Percentiles rank a stretch among this genome's conserved stretches.
Evolutionary conservation across 2,888 invertebrate species (phyloP).

Genomic region (Cephus nigrinus): DNA sequence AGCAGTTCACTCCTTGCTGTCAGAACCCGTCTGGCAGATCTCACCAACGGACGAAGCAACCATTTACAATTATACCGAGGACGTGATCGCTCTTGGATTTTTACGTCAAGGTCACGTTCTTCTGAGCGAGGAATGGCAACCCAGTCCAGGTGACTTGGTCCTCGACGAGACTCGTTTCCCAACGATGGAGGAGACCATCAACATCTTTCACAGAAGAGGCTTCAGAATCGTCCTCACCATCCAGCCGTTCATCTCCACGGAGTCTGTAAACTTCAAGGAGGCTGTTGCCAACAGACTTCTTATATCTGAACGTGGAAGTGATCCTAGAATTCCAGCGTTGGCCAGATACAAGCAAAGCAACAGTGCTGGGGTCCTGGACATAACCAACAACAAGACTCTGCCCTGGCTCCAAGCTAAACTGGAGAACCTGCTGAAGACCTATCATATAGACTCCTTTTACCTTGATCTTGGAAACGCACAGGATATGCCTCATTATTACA

Average conservation of each 20-base stretch:
- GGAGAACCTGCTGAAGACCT: constrained; percentile 76
- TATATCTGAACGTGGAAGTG: constrained; percentile 83
- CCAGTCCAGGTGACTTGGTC: constrained; percentile 84
- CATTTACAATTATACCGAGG: constrained; percentile 85
- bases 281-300: constrained; percentile 81
- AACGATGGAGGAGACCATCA: constrained; percentile 80
- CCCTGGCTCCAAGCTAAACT: constrained; percentile 85
- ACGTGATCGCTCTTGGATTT: constrained; percentile 82
- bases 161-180: constrained; percentile 85
- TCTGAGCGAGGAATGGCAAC: constrained; percentile 86
- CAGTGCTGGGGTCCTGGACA: constrained; percentile 87
- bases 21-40: constrained; percentile 90
- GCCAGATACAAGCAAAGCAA: constrained; percentile 84
- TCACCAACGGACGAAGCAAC: constrained; percentile 76
- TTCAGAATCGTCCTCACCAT: constrained; percentile 90
- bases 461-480: constrained; percentile 85
- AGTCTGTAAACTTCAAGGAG: constrained; percentile 84
- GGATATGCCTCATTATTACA: constrained; percentile 88
- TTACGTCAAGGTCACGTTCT: constrained; percentile 83
- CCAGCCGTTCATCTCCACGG: constrained; percentile 90
- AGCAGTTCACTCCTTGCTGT: constrained; percentile 79
- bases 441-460: constrained; percentile 87
- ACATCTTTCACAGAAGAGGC: constrained; percentile 83
- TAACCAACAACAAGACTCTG: constrained; percentile 84
- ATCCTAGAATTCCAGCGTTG: constrained; percentile 83